Base-by-base conservation (phyloP, 2,888 invertebrate genomes). In the Synergus japonicus region DNA sequence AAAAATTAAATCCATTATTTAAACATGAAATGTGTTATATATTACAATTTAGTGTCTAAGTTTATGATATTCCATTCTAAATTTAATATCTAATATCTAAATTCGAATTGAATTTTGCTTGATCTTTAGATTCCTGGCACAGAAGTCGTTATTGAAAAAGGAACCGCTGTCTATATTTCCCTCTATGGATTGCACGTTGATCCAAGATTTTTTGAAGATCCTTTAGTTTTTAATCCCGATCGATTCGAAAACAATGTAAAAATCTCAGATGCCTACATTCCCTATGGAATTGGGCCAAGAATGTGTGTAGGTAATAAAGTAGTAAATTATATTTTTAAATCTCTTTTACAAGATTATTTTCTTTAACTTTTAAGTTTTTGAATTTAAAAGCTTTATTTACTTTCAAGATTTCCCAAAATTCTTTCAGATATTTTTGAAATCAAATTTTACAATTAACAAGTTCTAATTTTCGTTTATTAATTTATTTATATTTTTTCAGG, bases 121-220 rank as follows among this genome's bases (percentile, higher is more conserved):
- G 4, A 41, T 63, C 2, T 78, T 3, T 54, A 91, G 90, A 88
- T 91, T 82, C 89, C 90, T 15, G 89, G 87, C 5, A 90, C 89
- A 2, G 84, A 90, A 73, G 81, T 90, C 5, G 79, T 87, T 12
- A 43, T 66, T 0, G 66, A 66, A 12, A 66, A 66, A 10, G 66
- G 66, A 66, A 66, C 66, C 1, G 85, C 90, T 0, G 85, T 91
- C 65, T 91, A 88, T 66, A 86, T 91, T 54, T 89, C 90, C 2
- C 86, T 91, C 0, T 89, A 90, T 43, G 90, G 90, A 54, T 77
- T 91, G 2, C 90, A 90, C 44, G 85, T 86, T 65, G 90, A 91
- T 81, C 82, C 88, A 5, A 86, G 86, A 78, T 87, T 85, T 43
- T 90, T 88, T 80, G 86, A 89, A 10, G 76, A 87, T 18, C 89